Conservation (phyloP, 2,113 vertebrate genomes). For the Girardinichthys multiradiatus region DNA sequence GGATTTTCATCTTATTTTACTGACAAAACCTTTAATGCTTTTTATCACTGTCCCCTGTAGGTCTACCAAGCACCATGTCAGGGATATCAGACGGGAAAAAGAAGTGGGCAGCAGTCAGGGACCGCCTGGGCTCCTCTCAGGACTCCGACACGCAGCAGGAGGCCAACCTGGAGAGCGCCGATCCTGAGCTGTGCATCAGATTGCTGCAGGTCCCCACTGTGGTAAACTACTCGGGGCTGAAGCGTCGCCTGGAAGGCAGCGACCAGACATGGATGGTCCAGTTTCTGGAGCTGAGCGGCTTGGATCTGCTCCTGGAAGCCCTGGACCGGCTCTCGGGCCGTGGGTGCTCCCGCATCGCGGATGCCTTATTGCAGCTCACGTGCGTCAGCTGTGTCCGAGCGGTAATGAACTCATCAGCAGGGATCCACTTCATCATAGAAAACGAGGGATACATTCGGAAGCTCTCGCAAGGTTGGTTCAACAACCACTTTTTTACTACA, state of each 20-base stretch:
- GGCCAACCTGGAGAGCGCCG: constrained; percentile 94
- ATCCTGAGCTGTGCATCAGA: constrained; percentile 94
- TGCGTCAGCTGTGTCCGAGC: constrained; percentile 94
- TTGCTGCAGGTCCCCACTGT: constrained; percentile 94
- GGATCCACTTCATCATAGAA: constrained; percentile 94
- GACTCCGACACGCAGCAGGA: constrained; percentile 87
- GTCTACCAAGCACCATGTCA: constrained; percentile 80
- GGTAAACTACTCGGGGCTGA: constrained; percentile 96
- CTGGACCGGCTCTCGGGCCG: constrained; percentile 92
- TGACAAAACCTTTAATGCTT: constrained; percentile 1
- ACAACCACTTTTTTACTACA: background rate
- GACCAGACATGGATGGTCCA: constrained; percentile 95
- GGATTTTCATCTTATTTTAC: background rate
- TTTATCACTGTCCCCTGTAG: constrained; percentile 25
- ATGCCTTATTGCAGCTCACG: constrained; percentile 95
- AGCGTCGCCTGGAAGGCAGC: constrained; percentile 90
- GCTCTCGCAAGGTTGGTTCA: constrained; percentile 89
- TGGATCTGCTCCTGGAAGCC: constrained; percentile 95
- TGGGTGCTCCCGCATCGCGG: constrained; percentile 90
- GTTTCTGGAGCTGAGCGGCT: constrained; percentile 93
- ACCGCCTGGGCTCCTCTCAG: constrained; percentile 86
- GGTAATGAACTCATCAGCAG: constrained; percentile 92
- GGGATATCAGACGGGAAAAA: constrained; percentile 85
- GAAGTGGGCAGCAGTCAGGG: constrained; percentile 91
- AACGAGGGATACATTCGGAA: constrained; percentile 95